Evolutionary conservation across 2,888 invertebrate genomes (phyloP).

Genomic region (Lasioglossum marginatum): DNA sequence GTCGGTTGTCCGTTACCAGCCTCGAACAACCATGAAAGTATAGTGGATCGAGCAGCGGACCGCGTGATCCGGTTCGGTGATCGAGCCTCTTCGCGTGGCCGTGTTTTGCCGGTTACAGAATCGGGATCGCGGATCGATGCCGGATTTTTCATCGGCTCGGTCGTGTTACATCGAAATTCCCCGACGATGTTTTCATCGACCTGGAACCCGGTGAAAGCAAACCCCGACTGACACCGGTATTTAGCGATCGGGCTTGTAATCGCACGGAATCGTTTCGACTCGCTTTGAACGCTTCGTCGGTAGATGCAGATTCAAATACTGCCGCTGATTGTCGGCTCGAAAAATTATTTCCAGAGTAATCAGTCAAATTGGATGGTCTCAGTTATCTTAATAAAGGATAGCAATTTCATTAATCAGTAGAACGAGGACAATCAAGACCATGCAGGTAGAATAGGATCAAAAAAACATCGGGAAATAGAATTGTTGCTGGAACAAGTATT

Average conservation of each 20-base stretch:
- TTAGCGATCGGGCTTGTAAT: not conserved
- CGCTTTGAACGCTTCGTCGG: not conserved
- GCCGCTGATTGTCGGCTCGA: not conserved
- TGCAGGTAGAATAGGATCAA: too few species aligned
- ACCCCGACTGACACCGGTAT: not conserved
- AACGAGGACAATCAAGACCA: too few species aligned
- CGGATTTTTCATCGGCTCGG: not conserved
- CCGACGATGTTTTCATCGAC: not conserved
- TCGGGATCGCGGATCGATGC: not conserved
- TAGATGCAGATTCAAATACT: not conserved
- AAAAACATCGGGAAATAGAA: too few species aligned
- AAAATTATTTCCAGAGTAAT: too few species aligned
- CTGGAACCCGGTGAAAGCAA: not conserved
- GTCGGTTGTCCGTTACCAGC: conserved; percentile 41
- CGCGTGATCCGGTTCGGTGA: conserved; percentile 48
- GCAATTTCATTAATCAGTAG: too few species aligned
- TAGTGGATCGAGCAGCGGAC: conserved; percentile 51
- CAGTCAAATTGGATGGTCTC: too few species aligned
- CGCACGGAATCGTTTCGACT: not conserved
- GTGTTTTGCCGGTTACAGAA: not conserved
- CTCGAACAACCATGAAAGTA: conserved; percentile 53
- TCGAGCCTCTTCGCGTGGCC: not conserved
- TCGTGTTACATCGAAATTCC: not conserved
- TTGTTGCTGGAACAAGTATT: too few species aligned
- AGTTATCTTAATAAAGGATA: too few species aligned